Percentiles rank a stretch among this genome's conserved stretches.
These are phyloP conservation scores for Sterna hirundo DNA, from an alignment of 2,113 vertebrate species.

Conservation along the genomic window DNA sequence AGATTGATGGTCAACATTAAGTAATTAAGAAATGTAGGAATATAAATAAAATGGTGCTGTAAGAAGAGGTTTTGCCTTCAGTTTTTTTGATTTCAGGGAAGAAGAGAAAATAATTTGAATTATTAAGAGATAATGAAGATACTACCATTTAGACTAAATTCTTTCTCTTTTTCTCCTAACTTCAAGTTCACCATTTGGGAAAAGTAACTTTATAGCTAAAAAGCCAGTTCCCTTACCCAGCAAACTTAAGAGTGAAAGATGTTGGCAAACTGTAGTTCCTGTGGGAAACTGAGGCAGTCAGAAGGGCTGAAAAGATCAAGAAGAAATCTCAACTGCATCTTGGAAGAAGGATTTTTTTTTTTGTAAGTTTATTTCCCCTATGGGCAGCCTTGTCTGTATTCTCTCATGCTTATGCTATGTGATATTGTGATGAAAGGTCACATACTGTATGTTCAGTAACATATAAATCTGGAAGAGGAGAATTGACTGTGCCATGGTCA, in stretches of 20 bases:
- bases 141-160: neutral
- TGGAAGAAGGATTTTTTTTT: neutral
- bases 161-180: neutral
- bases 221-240: neutral
- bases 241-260: neutral
- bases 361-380: neutral
- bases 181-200: neutral
- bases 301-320: neutral
- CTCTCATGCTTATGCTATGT: neutral
- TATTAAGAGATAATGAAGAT: neutral
- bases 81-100: neutral
- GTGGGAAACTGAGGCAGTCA: neutral
- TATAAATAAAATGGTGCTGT: neutral
- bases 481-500: neutral
- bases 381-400: neutral
- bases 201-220: neutral
- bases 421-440: neutral
- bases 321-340: neutral
- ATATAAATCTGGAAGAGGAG: neutral
- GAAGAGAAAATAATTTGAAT: neutral
- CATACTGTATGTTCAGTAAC: neutral
- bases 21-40: neutral
- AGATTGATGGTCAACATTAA: neutral
- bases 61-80: neutral
- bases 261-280: neutral